Evolutionary conservation across 2,113 vertebrate species (phyloP).

Genomic region (Cyprinodon tularosa): DNA sequence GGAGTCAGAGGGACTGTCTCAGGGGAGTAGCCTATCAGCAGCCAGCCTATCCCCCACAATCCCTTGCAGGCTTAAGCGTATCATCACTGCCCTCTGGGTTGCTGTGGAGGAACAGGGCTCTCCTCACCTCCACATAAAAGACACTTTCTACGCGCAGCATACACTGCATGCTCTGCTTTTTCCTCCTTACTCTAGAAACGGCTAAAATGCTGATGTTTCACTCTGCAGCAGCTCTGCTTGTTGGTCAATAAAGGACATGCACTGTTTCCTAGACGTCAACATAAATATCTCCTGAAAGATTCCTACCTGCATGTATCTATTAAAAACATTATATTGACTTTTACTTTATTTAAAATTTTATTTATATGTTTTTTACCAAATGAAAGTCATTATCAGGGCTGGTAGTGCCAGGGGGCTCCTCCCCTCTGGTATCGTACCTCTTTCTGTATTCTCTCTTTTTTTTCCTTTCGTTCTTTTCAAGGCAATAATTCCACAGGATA

Average conservation of each 20-base stretch:
- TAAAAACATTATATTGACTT: no score
- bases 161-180: conserved; percentile 8
- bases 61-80: conserved; percentile 72
- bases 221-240: neutral
- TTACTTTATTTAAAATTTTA: neutral
- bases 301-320: no score
- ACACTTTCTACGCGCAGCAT: conserved; percentile 39
- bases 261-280: neutral
- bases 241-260: neutral
- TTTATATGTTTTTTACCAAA: neutral
- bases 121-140: conserved; percentile 63
- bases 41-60: conserved; percentile 70
- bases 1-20: conserved; percentile 57
- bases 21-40: conserved; percentile 75
- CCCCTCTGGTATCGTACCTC: conserved; percentile 8
- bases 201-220: neutral
- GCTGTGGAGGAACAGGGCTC: conserved; percentile 71
- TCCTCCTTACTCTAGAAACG: conserved; percentile 1
- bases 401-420: conserved; percentile 7
- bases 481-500: conserved; percentile 60
- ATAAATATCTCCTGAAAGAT: neutral
- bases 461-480: neutral
- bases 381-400: conserved; percentile 14
- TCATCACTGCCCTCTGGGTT: conserved; percentile 79
- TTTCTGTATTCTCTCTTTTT: conserved; percentile 5